Evolutionary conservation across 2,797 vertebrate species (phyloP).

Genomic region (Pseudochirops cupreus): DNA sequence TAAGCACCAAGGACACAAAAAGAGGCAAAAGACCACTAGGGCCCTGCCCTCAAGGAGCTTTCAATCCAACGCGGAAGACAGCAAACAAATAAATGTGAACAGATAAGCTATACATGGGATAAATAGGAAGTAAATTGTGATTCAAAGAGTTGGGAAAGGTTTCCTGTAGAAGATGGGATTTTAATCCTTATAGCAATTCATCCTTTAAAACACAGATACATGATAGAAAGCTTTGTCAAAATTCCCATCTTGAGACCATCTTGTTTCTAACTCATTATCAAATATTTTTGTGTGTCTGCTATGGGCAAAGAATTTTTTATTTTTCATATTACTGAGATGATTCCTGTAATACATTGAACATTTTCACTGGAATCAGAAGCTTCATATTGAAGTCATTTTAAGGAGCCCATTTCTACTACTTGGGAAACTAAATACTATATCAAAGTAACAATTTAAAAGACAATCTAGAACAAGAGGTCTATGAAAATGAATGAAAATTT

Average conservation of each 20-base stretch:
- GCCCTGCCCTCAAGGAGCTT: not conserved
- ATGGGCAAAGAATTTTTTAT: not conserved
- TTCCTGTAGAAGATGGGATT: not conserved
- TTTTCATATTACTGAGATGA: not conserved
- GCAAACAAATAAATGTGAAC: not conserved
- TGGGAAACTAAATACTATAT: not conserved
- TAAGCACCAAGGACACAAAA: not conserved
- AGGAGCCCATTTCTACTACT: not conserved
- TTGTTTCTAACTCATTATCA: not conserved
- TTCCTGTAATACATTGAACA: not conserved
- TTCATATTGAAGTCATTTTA: not conserved
- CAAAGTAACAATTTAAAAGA: not conserved
- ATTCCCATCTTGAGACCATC: conserved; percentile 4
- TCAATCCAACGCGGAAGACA: not conserved
- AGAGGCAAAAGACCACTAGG: not conserved
- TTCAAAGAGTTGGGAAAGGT: not conserved
- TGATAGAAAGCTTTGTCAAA: conserved; percentile 8
- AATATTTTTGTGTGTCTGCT: not conserved
- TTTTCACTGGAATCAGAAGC: not conserved
- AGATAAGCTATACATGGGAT: not conserved
- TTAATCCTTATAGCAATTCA: not conserved
- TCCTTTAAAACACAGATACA: conserved; percentile 6
- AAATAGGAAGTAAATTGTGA: not conserved
- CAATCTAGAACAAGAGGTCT: not conserved
- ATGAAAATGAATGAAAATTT: not conserved